Percentiles rank a stretch among this genome's conserved stretches.
These are phyloP conservation scores for Rhinatrema bivittatum DNA, from an alignment of 2,797 vertebrate genomes.

Conservation along the genomic window DNA sequence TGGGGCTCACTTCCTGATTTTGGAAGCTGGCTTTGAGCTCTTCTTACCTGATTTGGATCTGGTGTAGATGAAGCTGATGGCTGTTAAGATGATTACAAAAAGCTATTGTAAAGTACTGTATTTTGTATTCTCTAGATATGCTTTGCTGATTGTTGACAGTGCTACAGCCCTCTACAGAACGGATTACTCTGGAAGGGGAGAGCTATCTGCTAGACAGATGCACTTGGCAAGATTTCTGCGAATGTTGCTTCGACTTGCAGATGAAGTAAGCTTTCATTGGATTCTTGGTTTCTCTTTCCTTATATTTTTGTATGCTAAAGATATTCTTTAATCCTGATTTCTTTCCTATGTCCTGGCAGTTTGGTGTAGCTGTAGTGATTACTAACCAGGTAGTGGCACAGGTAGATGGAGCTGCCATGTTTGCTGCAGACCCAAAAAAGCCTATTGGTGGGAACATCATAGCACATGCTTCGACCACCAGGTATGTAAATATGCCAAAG, in stretches of 20 bases:
- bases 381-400: conserved; percentile 94
- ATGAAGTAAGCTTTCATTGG: conserved; percentile 63
- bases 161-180: conserved; percentile 91
- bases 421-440: conserved; percentile 92
- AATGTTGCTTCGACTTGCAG: conserved; percentile 88
- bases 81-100: too few relatives aligned
- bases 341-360: conserved; percentile 52
- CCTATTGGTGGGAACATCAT: conserved; percentile 95
- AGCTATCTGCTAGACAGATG: conserved; percentile 87
- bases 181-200: conserved; percentile 87
- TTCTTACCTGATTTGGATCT: too few relatives aligned
- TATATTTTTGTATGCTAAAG: not conserved
- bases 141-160: conserved; percentile 91
- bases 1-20: too few relatives aligned
- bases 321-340: not conserved
- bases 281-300: not conserved
- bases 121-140: conserved; percentile 78
- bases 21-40: too few relatives aligned
- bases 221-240: conserved; percentile 93
- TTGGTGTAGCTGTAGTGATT: conserved; percentile 91
- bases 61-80: too few relatives aligned
- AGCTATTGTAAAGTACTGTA: too few relatives aligned
- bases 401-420: conserved; percentile 94
- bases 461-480: conserved; percentile 93
- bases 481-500: too few relatives aligned